Evolutionary conservation across 1,140 invertebrate genomes (phyloP).

Genomic region (Solenopsis fugax): DNA sequence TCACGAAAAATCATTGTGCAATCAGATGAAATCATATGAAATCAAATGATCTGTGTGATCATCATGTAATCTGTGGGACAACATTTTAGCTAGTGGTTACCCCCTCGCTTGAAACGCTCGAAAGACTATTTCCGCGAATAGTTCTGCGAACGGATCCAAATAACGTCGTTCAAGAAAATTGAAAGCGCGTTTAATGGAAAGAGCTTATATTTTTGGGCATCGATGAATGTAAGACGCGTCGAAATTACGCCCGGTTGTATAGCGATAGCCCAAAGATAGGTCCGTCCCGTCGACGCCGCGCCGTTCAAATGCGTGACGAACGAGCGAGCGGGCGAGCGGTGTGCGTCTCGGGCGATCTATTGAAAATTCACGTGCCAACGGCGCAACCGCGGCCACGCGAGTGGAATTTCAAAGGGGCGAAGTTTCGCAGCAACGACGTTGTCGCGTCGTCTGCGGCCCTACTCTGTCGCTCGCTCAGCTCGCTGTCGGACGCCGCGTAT

Average conservation of each 20-base stretch:
- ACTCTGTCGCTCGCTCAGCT: slow-evolving; percentile 61
- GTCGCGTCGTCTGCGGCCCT: slow-evolving; percentile 51
- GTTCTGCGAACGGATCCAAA: background rate
- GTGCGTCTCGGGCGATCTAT: slow-evolving; percentile 58
- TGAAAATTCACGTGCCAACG: slow-evolving; percentile 76
- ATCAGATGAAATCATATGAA: no score
- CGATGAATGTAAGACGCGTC: background rate
- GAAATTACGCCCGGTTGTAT: background rate
- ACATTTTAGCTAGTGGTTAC: no score
- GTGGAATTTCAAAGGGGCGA: slow-evolving; percentile 63
- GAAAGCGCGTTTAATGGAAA: background rate
- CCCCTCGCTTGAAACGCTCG: no score
- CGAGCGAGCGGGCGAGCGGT: background rate
- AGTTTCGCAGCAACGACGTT: slow-evolving; percentile 65
- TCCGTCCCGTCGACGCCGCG: background rate
- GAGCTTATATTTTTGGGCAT: background rate
- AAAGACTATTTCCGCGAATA: background rate
- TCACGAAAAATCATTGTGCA: no score
- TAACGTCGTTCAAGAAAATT: background rate
- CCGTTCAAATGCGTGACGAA: slow-evolving; percentile 37
- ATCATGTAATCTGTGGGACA: no score
- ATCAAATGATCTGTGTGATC: no score
- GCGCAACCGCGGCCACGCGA: slow-evolving; percentile 67
- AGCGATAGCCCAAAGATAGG: slow-evolving; percentile 31
- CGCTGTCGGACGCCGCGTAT: slow-evolving; percentile 47